Percentiles rank a stretch among this genome's conserved stretches.
Conservation (phyloP, 2,888 invertebrate genomes). For the Ectemnius continuus region DNA sequence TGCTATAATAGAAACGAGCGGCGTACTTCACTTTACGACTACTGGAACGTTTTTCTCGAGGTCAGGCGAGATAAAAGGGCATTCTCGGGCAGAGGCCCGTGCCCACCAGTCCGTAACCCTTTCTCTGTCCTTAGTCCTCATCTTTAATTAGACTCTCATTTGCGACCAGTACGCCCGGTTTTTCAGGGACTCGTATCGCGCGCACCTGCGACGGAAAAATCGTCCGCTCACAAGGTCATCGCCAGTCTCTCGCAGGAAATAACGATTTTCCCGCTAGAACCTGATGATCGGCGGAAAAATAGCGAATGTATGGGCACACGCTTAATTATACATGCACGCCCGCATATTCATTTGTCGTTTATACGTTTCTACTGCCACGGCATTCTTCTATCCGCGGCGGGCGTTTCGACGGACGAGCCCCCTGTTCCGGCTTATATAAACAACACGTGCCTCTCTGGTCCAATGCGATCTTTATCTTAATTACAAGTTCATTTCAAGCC, state of each 20-base stretch:
- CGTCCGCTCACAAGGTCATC: too few relatives aligned
- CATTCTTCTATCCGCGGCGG: too few relatives aligned
- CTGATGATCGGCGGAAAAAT: neutral
- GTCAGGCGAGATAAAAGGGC: neutral
- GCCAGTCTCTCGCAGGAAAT: neutral
- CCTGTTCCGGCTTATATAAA: too few relatives aligned
- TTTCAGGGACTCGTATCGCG: neutral
- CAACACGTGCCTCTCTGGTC: too few relatives aligned
- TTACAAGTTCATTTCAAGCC: too few relatives aligned
- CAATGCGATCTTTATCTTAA: too few relatives aligned
- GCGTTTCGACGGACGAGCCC: too few relatives aligned
- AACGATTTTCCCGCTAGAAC: neutral
- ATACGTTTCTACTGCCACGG: too few relatives aligned
- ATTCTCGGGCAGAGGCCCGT: neutral
- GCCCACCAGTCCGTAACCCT: neutral
- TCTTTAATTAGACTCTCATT: neutral
- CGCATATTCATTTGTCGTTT: neutral
- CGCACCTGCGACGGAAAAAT: neutral
- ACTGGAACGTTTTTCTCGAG: neutral
- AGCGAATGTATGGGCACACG: neutral
- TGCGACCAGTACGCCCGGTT: neutral
- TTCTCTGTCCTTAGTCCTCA: neutral
- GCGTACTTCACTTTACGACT: neutral
- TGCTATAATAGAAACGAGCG: neutral
- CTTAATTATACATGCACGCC: constrained; percentile 6